Evolutionary conservation across 2,113 vertebrate species (phyloP), one percentile per base, ranked within the genome.

Genomic region (Phylloscopus trochiloides): DNA sequence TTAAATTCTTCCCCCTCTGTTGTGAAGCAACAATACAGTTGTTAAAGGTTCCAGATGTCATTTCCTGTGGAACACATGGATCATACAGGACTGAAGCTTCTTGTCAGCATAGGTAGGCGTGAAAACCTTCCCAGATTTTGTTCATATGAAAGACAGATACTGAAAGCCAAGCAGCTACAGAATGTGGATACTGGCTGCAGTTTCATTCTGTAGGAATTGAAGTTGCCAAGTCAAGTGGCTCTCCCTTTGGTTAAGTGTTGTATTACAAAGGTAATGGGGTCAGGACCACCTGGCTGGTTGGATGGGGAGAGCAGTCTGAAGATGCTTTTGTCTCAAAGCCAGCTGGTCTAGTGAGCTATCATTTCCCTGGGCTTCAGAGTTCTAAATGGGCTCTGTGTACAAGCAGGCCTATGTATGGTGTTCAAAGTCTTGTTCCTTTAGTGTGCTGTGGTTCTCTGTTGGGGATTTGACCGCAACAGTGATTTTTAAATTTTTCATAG

Each of bases 331-430:
- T 62, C 29, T 14, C 17, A 66, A 7, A 66, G 19, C 28, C 45
- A 90, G 0, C 52, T 82, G 31, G 4, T 76, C 12, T 34, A 7
- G 62, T 66, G 38, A 82, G 32, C 32, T 34, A 0, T 51, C 2
- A 22, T 89, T 71, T 4, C 28, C 9, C 25, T 68, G 43, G 34
- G 31, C 21, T 19, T 71, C 9, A 14, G 43, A 65, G 28, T 22
- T 81, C 21, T 36, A 5, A 48, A 11, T 48, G 36, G 74, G 19
- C 25, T 57, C 17, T 76, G 24, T 52, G 36, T 76, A 28, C 14
- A 36, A 50, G 29, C 32, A 61, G 50, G 40, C 15, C 50, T 73
- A 3, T 34, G 50, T 82, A 70, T 70, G 78, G 67, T 83, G 50
- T 65, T 89, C 0, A 2, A 42, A 6, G n/a, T 22, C 62, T 26